Base-by-base conservation (phyloP, 2,888 invertebrate genomes). In the Caenorhabditis sp. region DNA sequence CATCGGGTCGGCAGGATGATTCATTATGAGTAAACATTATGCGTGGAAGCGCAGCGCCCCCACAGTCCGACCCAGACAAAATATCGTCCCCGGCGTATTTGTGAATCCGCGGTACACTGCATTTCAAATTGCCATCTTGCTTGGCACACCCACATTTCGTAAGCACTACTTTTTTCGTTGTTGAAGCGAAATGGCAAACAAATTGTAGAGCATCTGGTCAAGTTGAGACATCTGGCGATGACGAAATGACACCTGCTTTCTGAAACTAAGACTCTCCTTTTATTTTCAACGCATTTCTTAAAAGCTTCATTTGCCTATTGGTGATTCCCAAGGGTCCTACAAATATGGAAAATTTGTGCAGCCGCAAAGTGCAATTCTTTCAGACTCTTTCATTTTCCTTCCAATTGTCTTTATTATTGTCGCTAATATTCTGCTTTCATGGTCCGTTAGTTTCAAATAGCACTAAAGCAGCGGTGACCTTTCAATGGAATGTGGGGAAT, bases 1-100 rank as follows among this genome's bases (percentile, higher is more conserved):
- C 53, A 45, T 56, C 27, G 43, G 24, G 39, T 30, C 50, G 52
- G 50, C 50, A 27, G 59, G 63, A 72, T 73, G 73, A 73, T 65
- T 73, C 73, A 73, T 73, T 73, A 65, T 73, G 65, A 73, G 73
- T 73, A 73, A 73, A 73, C 73, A 73, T 73, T 73, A 73, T 73
- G 65, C 73, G 73, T 73, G 41, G 65, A 73, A 73, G 65, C 63
- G 65, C 73, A 63, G 52, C 73, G 52, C 63, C 62, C 72, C 56
- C 63, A 63, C 72, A 63, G 41, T n/a, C 30, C 71, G 48, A 56
- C 62, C 59, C 43, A 59, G 43, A 70, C 61, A 70, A 59, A 70
- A 59, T 70, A 70, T 59, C 59, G 70, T 65, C 65, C 59, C 39
- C 45, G 52, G 41, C 50, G 59, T 70, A 41, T 70, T 70, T 70